Percentiles rank a stretch among this genome's conserved stretches.
Evolutionary conservation across 2,888 invertebrate genomes (phyloP).

Genomic region (Acleris laterana): DNA sequence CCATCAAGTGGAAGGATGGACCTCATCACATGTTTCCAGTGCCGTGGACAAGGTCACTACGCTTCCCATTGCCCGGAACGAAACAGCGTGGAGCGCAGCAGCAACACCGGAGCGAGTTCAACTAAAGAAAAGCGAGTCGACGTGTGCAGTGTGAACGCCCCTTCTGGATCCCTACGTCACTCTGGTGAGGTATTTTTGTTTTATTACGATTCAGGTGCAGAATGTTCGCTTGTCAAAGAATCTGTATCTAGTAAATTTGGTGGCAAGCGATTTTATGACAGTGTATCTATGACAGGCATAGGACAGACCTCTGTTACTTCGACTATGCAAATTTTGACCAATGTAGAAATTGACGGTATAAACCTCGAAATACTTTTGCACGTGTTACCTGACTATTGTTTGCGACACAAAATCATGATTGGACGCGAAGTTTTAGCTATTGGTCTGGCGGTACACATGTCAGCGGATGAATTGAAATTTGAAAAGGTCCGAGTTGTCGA

Average conservation of each 20-base stretch:
- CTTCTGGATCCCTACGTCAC: background rate
- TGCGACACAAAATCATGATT: conserved; percentile 4
- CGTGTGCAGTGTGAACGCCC: background rate
- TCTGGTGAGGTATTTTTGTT: conserved; percentile 41
- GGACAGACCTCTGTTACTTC: conserved; percentile 17
- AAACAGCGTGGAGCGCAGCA: background rate
- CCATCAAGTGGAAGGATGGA: too few species aligned
- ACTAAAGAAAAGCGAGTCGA: conserved; percentile 3
- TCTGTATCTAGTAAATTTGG: conserved; percentile 31
- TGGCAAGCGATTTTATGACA: conserved; percentile 30
- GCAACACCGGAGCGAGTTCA: background rate
- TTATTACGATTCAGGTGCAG: conserved; percentile 42
- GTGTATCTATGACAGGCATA: conserved; percentile 36
- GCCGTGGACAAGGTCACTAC: conserved; percentile 21
- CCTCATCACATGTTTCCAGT: background rate
- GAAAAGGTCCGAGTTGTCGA: background rate
- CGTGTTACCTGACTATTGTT: conserved; percentile 24
- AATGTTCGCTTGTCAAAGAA: conserved; percentile 42
- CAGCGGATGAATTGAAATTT: background rate
- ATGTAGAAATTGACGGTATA: conserved; percentile 5
- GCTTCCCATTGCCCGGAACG: conserved; percentile 8
- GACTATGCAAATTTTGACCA: conserved; percentile 36
- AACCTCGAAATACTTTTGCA: conserved; percentile 29
- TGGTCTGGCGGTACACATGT: background rate
- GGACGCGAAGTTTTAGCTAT: conserved; percentile 9